phyloP scores from a whole-genome alignment of 2,113 vertebrate genomes.

The Nanger granti region DNA sequence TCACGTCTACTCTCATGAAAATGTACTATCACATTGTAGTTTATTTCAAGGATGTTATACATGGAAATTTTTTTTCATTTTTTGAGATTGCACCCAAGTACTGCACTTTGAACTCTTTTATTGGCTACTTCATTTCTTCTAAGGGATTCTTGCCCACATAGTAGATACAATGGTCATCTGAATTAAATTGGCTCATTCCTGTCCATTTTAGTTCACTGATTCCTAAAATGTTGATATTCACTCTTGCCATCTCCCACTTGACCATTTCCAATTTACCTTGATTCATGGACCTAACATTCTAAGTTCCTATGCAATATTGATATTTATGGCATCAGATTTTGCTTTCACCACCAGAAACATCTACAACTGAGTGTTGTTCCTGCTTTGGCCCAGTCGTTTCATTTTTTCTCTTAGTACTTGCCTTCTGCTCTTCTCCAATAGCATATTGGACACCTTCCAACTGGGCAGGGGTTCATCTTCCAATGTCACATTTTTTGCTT shows the following conservation, averaged over 20 bases:
- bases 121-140: not conserved
- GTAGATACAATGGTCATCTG: not conserved
- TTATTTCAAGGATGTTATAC: not conserved
- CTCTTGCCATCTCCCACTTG: not conserved
- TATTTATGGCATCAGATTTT: not conserved
- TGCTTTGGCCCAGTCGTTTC: fast-evolving
- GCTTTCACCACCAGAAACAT: not conserved
- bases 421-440: not conserved
- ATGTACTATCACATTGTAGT: not conserved
- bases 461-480: not conserved
- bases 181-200: not conserved
- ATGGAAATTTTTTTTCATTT: not conserved
- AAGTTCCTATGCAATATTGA: not conserved
- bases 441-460: not conserved
- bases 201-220: not conserved
- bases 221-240: not conserved
- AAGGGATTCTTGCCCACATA: not conserved
- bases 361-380: not conserved
- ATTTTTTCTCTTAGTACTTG: not conserved
- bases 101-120: not conserved
- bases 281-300: not conserved
- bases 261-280: not conserved
- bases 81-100: not conserved
- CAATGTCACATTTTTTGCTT: not conserved
- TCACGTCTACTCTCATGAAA: not conserved